phyloP scores from a whole-genome alignment of 2,113 vertebrate species.

The Vulpes ferrilata region DNA sequence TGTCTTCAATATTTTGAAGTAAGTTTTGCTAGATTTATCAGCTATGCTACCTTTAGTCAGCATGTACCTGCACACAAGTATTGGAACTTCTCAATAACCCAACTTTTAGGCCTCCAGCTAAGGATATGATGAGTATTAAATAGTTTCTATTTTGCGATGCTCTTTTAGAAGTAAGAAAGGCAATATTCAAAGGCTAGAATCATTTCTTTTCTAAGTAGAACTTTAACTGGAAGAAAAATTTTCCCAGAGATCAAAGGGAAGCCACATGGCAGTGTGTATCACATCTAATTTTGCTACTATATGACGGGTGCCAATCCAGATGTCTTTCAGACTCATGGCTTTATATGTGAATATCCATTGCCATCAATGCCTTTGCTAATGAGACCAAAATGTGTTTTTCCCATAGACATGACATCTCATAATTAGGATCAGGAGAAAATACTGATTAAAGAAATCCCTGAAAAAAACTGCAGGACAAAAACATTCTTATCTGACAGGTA shows the following conservation, averaged over 20 bases:
- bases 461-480: not conserved
- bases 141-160: not conserved
- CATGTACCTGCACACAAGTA: too few relatives aligned
- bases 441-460: not conserved
- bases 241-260: not conserved
- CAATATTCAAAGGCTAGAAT: not conserved
- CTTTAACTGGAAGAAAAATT: not conserved
- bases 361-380: not conserved
- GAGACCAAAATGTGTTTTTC: not conserved
- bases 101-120: not conserved
- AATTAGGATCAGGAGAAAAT: not conserved
- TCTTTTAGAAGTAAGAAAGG: constrained; percentile 30
- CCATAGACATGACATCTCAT: not conserved
- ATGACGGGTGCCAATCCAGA: not conserved
- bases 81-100: not conserved
- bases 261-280: not conserved
- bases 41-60: not conserved
- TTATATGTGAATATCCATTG: not conserved
- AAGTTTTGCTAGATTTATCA: not conserved
- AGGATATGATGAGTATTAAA: not conserved
- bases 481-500: not conserved
- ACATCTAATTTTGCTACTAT: not conserved
- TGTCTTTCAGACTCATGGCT: not conserved
- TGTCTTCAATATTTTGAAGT: not conserved
- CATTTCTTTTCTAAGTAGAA: constrained; percentile 17